These are phyloP conservation scores for Coptodon bakossiorum DNA, from an alignment of 2,113 vertebrate species.

Conservation along the genomic window DNA sequence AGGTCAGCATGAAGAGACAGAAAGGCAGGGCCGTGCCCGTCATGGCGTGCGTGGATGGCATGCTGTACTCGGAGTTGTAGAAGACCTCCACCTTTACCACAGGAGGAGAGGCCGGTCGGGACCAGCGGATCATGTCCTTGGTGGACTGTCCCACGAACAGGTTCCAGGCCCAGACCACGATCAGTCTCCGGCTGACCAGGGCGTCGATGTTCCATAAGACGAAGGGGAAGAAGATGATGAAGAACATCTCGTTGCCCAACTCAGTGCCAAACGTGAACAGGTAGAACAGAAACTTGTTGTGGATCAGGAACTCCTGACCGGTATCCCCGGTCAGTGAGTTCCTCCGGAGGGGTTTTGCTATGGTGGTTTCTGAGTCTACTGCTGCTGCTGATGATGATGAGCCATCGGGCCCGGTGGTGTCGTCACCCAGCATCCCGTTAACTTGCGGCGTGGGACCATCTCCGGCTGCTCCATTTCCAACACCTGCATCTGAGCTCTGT, in stretches of 20 bases:
- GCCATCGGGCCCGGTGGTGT: not conserved
- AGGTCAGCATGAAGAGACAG: slow-evolving; percentile 85
- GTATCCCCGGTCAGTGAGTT: slow-evolving; percentile 90
- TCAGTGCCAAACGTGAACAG: slow-evolving; percentile 92
- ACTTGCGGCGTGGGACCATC: not conserved
- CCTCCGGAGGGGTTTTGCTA: slow-evolving; percentile 75
- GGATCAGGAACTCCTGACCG: slow-evolving; percentile 82
- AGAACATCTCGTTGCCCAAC: slow-evolving; percentile 97
- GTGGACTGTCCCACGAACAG: slow-evolving; percentile 97
- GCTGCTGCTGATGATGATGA: not conserved
- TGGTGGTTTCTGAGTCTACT: not conserved
- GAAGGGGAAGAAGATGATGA: slow-evolving; percentile 93
- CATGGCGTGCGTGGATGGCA: slow-evolving; percentile 99
- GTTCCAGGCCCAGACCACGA: slow-evolving; percentile 94
- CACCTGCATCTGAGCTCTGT: slow-evolving; percentile 11
- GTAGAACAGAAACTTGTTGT: slow-evolving; percentile 86
- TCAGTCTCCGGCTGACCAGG: slow-evolving; percentile 84
- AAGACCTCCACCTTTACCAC: slow-evolving; percentile 96
- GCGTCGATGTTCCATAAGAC: slow-evolving; percentile 94
- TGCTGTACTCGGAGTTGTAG: slow-evolving; percentile 98
- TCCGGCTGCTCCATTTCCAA: slow-evolving; percentile 56
- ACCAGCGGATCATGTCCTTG: slow-evolving; percentile 93
- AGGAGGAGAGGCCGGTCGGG: slow-evolving; percentile 89
- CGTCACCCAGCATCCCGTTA: slow-evolving; percentile 32
- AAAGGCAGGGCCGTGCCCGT: slow-evolving; percentile 92